Conservation (phyloP, 2,113 vertebrate species). For the Dissostichus mawsoni region DNA sequence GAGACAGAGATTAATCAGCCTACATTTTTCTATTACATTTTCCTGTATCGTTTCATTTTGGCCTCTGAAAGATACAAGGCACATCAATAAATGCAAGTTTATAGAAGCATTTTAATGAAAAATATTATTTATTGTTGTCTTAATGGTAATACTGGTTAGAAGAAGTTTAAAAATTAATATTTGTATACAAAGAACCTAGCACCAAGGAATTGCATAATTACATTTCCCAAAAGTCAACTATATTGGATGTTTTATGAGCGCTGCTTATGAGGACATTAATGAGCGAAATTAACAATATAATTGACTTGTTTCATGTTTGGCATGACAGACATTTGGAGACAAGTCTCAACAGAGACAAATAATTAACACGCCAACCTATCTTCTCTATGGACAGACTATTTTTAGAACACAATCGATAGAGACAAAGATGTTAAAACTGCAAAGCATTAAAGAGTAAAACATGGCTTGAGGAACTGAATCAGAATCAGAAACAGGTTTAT, state of each 20-base stretch:
- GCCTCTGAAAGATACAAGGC: too few relatives aligned
- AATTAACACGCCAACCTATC: neutral
- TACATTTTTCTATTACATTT: neutral
- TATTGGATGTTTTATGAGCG: slow-evolving; percentile 32
- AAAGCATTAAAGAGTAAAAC: slow-evolving; percentile 38
- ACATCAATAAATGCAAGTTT: too few relatives aligned
- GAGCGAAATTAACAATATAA: slow-evolving; percentile 34
- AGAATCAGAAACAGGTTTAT: too few relatives aligned
- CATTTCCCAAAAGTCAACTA: slow-evolving; percentile 13
- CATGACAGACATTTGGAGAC: neutral
- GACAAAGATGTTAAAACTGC: slow-evolving; percentile 63
- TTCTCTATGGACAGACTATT: neutral
- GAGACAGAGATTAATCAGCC: neutral
- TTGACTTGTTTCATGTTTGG: neutral
- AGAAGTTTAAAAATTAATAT: neutral
- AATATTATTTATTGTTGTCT: neutral
- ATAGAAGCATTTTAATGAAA: too few relatives aligned
- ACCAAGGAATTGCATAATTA: slow-evolving; percentile 10
- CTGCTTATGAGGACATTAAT: slow-evolving; percentile 31
- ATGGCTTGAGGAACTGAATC: too few relatives aligned
- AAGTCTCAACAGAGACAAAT: neutral
- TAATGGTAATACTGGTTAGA: too few relatives aligned
- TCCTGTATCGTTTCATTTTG: neutral
- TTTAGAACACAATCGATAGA: slow-evolving; percentile 16
- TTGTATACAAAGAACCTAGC: neutral